phyloP scores from a whole-genome alignment of 2,888 invertebrate species.

The Cantharis flavilabris region DNA sequence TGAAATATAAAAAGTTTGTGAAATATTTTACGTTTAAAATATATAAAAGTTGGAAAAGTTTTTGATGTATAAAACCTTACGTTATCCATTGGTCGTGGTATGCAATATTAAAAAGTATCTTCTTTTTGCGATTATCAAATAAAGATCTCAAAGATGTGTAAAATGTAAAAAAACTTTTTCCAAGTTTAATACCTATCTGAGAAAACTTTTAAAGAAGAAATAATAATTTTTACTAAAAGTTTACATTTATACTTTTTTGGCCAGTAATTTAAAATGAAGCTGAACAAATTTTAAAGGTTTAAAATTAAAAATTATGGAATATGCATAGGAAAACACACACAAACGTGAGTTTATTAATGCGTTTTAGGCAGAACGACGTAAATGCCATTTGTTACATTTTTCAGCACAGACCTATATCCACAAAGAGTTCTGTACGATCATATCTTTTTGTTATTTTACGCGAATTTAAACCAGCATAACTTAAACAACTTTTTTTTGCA shows the following conservation, averaged over 20 bases:
- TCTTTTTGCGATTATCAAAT: conserved; percentile 7
- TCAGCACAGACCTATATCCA: background rate
- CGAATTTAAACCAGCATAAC: background rate
- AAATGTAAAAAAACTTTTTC: conserved; percentile 5
- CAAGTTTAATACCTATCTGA: background rate
- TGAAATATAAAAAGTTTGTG: conserved; percentile 2
- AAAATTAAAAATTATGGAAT: background rate
- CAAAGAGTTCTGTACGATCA: background rate
- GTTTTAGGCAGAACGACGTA: background rate
- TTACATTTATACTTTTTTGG: background rate
- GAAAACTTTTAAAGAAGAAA: background rate
- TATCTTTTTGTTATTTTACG: background rate
- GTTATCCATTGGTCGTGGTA: background rate
- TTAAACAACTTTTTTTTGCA: background rate
- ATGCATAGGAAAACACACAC: background rate
- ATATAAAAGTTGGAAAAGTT: background rate
- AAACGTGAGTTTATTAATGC: background rate
- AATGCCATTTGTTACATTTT: no score
- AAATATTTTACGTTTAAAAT: background rate
- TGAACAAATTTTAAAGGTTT: background rate
- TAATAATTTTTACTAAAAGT: background rate
- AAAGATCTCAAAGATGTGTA: conserved; percentile 20
- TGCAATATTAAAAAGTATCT: conserved; percentile 12
- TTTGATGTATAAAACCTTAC: background rate
- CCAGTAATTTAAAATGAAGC: background rate